Base-by-base conservation (phyloP, 2,888 invertebrate species). In the Stramonita haemastoma region DNA sequence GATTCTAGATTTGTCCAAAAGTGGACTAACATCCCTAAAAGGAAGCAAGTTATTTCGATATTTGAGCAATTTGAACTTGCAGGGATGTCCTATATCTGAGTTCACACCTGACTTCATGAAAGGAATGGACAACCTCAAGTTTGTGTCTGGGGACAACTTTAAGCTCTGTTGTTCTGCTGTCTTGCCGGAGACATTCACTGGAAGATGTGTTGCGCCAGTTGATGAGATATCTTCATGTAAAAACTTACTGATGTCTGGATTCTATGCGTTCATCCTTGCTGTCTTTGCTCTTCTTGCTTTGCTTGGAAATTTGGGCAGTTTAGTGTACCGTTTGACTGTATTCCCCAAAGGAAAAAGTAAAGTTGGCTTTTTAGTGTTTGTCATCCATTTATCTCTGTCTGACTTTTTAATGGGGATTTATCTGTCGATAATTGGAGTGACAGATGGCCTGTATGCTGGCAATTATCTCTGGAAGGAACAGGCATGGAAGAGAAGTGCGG, bases 351-450 rank as follows among this genome's bases (percentile, higher is more conserved):
- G 29, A 13, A 86, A 26, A 6, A 57, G 36, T 11, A 84, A 57
- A 34, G 15, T 32, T 77, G 46, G 83, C 5, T 83, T 46, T 26
- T 0, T 22, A n/a, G 83, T 46, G 36, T 83, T 83, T 22, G 83
- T 83, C 46, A 36, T 83, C 11, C 83, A 83, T 46, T 26, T 83
- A 22, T 36, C 11, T 46, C 0, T 83, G 22, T 36, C 83, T 8
- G 83, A 91, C 13, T 91, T 92, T 66, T 89, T 90, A 11, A 93
- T 93, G 93, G 93, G 93, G 4, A 73, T 93, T 2, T 93, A 93
- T 87, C 87, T 93, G 89, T 60, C 91, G 17, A 92, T 91, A 8
- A 92, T 94, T 34, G 93, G 92, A 0, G 85, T 88, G n/a, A 93
- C 93, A 15, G 94, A 93, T 90, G 79, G 89, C 0, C 22, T 79